A percentile compares a stretch with the other conserved stretches of the same genome.
Conservation (phyloP, 2,797 vertebrate genomes). For the Platalea minor region DNA sequence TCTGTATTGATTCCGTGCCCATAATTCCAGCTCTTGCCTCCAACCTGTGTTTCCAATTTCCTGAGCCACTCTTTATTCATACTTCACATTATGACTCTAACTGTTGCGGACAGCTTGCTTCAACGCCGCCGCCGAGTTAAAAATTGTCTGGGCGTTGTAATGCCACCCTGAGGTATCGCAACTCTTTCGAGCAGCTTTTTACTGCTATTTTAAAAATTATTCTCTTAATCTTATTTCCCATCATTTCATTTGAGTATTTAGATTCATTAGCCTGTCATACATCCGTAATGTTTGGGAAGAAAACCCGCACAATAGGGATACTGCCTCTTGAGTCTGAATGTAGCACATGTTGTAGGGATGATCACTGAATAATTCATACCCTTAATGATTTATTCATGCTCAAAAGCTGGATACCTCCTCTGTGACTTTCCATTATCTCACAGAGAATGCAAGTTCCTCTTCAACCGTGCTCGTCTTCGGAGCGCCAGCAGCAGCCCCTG, state of each 20-base stretch:
- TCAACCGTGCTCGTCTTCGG: not conserved
- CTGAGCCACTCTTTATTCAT: not conserved
- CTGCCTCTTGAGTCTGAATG: not conserved
- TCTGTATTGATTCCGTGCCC: not conserved
- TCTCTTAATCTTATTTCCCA: not conserved
- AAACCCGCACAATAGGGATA: not conserved
- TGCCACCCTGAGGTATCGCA: not conserved
- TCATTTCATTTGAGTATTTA: not conserved
- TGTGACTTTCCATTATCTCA: conserved; percentile 53
- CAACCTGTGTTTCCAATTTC: not conserved
- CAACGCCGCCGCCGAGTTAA: not conserved
- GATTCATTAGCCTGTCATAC: not conserved
- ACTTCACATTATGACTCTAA: not conserved
- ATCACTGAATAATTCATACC: conserved; percentile 66
- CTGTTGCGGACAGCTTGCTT: not conserved
- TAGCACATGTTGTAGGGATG: conserved; percentile 8
- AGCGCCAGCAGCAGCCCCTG: not conserved
- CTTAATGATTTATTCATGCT: conserved; percentile 65
- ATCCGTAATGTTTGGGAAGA: not conserved
- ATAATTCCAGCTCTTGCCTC: not conserved
- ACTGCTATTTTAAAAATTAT: not conserved
- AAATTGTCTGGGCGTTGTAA: not conserved
- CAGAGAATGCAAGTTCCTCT: not conserved
- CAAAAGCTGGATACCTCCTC: conserved; percentile 34
- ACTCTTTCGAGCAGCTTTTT: not conserved